Conservation (phyloP, 2,888 invertebrate species). For the Cybosia mesomella region DNA sequence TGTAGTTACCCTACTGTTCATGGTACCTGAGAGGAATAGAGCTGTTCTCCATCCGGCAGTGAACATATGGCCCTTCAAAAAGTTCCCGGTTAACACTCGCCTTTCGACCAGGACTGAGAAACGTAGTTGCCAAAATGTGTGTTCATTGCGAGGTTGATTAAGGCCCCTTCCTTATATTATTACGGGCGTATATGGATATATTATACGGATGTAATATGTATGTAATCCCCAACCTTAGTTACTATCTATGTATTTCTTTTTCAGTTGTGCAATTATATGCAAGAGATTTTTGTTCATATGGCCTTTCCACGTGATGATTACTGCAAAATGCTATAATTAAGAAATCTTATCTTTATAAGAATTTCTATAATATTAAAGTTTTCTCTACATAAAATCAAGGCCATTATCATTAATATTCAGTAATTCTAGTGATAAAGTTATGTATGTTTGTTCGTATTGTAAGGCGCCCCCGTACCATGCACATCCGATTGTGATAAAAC, state of each 20-base stretch:
- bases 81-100: no score
- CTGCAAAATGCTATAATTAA: neutral
- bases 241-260: neutral
- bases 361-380: no score
- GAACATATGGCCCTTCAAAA: no score
- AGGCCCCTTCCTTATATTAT: no score
- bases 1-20: no score
- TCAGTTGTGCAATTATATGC: neutral
- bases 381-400: no score
- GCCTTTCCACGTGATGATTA: neutral
- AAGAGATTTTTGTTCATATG: neutral
- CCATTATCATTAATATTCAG: no score
- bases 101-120: no score
- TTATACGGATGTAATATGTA: no score
- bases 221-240: neutral
- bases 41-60: no score
- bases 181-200: neutral
- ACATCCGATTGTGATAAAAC: slow-evolving; percentile 4
- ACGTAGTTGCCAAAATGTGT: neutral
- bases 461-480: neutral
- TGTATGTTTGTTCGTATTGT: neutral
- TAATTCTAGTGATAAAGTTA: neutral
- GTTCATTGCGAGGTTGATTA: neutral
- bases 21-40: neutral
- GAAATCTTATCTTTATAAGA: no score